These are phyloP conservation scores for Ypsolopha scabrella DNA, from an alignment of 2,888 invertebrate genomes.

Conservation along the genomic window DNA sequence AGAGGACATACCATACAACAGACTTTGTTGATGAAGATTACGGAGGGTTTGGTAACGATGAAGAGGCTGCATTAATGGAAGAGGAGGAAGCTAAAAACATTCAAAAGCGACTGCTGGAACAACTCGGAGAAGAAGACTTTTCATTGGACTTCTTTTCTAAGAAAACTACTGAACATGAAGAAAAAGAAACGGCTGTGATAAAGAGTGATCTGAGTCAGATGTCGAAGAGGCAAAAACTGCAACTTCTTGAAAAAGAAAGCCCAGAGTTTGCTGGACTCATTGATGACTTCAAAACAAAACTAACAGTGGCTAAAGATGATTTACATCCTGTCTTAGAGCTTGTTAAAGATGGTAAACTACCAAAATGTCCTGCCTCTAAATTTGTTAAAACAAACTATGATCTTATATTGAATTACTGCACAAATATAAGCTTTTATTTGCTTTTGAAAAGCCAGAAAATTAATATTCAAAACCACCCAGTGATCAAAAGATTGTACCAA, in stretches of 20 bases:
- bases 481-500: conserved; percentile 85
- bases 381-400: conserved; percentile 80
- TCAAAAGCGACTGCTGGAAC: conserved; percentile 80
- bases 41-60: conserved; percentile 77
- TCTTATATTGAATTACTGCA: conserved; percentile 83
- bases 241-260: conserved; percentile 85
- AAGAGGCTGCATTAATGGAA: conserved; percentile 80
- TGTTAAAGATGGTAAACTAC: conserved; percentile 71
- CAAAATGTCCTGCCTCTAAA: conserved; percentile 74
- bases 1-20: conserved; percentile 83
- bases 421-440: conserved; percentile 88
- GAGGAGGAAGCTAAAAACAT: conserved; percentile 87
- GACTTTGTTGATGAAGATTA: conserved; percentile 93
- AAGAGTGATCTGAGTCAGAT: conserved; percentile 83
- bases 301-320: conserved; percentile 74
- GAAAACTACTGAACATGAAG: conserved; percentile 41
- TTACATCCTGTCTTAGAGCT: conserved; percentile 77
- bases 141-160: conserved; percentile 69
- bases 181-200: conserved; percentile 67
- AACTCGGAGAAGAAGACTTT: conserved; percentile 85
- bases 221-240: conserved; percentile 80
- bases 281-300: conserved; percentile 80
- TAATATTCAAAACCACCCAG: conserved; percentile 86
- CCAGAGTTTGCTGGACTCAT: conserved; percentile 87
- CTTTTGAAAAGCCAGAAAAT: conserved; percentile 82